Conservation (phyloP, 2,888 invertebrate genomes). For the Monoplex corrugatus region DNA sequence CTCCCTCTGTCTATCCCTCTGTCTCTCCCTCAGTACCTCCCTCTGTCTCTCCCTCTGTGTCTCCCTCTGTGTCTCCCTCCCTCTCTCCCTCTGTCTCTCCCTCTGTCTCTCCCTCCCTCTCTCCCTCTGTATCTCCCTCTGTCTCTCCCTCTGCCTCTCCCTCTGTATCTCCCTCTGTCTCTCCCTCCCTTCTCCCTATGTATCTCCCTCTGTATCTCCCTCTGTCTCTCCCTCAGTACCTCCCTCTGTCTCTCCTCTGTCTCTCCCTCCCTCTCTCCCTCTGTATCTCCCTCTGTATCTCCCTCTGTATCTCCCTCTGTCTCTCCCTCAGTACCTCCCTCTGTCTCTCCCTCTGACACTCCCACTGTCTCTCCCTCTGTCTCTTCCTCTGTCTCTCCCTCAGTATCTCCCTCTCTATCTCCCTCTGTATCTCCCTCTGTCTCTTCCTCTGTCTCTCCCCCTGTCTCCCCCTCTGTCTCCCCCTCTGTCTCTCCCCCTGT, state of each 20-base stretch:
- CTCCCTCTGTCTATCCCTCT: neutral
- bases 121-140: neutral
- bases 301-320: neutral
- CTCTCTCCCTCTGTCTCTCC: neutral
- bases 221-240: neutral
- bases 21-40: neutral
- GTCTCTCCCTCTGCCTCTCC: neutral
- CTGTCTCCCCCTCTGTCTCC: neutral
- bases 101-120: neutral
- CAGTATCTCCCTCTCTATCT: neutral
- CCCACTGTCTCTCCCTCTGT: neutral
- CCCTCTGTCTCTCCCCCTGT: neutral
- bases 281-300: no score
- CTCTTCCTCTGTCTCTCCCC: neutral
- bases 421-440: neutral
- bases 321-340: neutral
- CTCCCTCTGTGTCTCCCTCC: neutral
- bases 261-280: neutral
- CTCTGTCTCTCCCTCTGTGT: neutral
- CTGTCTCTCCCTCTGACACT: neutral
- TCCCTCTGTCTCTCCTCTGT: neutral
- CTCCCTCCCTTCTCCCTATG: no score
- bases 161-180: neutral
- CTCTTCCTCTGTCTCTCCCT: neutral
- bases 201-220: neutral